Percentiles rank a stretch among this genome's conserved stretches.
Conservation (phyloP, 1,140 invertebrate genomes). For the Procambarus virginalis region DNA sequence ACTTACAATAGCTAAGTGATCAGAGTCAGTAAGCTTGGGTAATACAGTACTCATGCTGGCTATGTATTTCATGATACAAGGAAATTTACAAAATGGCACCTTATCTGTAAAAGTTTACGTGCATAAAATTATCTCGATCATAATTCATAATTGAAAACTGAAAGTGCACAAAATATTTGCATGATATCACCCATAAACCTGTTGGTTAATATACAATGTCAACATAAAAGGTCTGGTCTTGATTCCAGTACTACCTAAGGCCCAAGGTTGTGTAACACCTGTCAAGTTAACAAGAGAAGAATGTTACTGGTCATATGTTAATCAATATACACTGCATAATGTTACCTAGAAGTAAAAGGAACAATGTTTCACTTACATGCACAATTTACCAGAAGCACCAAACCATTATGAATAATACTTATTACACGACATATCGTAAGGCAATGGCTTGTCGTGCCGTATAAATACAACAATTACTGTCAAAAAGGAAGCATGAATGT, state of each 20-base stretch:
- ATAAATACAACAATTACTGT: constrained; percentile 24
- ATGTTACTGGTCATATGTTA: constrained; percentile 19
- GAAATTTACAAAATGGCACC: neutral
- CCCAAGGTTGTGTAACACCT: neutral
- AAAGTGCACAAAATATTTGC: neutral
- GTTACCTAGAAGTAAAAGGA: constrained; percentile 20
- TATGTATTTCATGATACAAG: neutral
- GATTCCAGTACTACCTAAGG: constrained; percentile 3
- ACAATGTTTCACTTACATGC: constrained; percentile 23
- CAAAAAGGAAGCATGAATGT: constrained; percentile 18
- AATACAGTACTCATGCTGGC: neutral
- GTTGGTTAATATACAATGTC: neutral
- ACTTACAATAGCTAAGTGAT: neutral
- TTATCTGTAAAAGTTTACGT: neutral
- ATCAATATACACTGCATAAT: constrained; percentile 2
- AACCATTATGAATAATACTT: constrained; percentile 50
- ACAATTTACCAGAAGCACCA: constrained; percentile 39
- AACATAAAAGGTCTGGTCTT: neutral
- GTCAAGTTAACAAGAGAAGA: constrained; percentile 1
- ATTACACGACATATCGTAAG: constrained; percentile 34
- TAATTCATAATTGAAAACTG: neutral
- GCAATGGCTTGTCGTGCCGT: constrained; percentile 24
- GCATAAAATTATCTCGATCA: neutral
- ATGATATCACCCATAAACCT: neutral
- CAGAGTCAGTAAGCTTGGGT: neutral